These are phyloP conservation scores for Aphelocoma californica DNA, from an alignment of 2,797 vertebrate species.

Conservation along the genomic window DNA sequence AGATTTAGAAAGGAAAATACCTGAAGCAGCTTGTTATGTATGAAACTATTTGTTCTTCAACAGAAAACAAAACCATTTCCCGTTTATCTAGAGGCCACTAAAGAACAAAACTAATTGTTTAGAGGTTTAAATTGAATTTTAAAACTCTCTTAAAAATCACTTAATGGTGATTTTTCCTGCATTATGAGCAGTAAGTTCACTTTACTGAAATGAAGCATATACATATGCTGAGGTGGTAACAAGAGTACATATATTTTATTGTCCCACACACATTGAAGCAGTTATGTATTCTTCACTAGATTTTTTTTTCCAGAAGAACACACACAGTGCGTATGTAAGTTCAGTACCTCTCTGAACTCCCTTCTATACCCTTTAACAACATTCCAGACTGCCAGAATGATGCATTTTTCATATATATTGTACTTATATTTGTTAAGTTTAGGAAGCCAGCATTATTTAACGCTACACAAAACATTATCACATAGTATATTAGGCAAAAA, in stretches of 20 bases:
- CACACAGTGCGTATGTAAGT: neutral
- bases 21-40: neutral
- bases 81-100: neutral
- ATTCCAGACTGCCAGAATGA: neutral
- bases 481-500: neutral
- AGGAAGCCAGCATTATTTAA: neutral
- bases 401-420: neutral
- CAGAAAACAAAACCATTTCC: neutral
- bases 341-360: neutral
- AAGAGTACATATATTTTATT: neutral
- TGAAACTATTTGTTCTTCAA: neutral
- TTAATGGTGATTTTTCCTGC: neutral
- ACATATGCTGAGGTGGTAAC: neutral
- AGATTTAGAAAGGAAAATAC: neutral
- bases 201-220: neutral
- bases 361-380: neutral
- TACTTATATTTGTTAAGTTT: neutral
- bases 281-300: neutral
- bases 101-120: neutral
- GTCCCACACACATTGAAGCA: neutral
- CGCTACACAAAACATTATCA: neutral
- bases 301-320: neutral
- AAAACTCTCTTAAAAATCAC: neutral
- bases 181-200: neutral
- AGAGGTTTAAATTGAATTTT: neutral